These are phyloP conservation scores for Oscheius myriophilus DNA, from an alignment of 2,888 invertebrate genomes.

Conservation along the genomic window DNA sequence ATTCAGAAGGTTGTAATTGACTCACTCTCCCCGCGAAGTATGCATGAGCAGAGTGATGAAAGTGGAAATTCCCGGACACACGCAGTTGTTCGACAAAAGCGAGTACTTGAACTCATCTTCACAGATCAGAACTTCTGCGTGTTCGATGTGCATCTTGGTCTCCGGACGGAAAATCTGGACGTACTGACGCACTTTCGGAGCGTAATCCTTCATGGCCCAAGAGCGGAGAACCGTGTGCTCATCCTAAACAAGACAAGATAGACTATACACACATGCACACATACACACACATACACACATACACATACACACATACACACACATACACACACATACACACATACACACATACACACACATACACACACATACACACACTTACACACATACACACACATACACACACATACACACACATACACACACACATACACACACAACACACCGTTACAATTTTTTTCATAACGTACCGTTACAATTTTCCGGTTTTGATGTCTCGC, in stretches of 20 bases:
- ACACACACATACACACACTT: not conserved
- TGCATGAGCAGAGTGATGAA: slow-evolving; percentile 92
- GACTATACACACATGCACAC: not conserved
- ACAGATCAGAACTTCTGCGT: slow-evolving; percentile 97
- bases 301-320: no score
- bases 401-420: no score
- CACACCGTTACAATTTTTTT: no score
- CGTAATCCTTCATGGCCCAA: slow-evolving; percentile 98
- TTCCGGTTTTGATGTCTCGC: slow-evolving; percentile 77
- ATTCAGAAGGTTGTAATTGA: slow-evolving; percentile 26
- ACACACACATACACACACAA: no score
- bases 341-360: no score
- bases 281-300: not conserved
- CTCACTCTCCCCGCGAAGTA: slow-evolving; percentile 97
- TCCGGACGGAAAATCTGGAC: slow-evolving; percentile 98
- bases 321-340: no score
- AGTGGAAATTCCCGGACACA: slow-evolving; percentile 95
- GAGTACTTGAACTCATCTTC: slow-evolving; percentile 99
- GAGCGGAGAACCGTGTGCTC: slow-evolving; percentile 84
- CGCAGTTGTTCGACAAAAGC: slow-evolving; percentile 94
- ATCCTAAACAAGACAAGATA: slow-evolving; percentile 74
- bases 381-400: not conserved
- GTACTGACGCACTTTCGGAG: slow-evolving; percentile 93
- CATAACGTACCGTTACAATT: slow-evolving; percentile 44
- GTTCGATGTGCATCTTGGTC: slow-evolving; percentile 97